Conservation (phyloP, 2,113 vertebrate genomes). For the Lophotis ruficrista region DNA sequence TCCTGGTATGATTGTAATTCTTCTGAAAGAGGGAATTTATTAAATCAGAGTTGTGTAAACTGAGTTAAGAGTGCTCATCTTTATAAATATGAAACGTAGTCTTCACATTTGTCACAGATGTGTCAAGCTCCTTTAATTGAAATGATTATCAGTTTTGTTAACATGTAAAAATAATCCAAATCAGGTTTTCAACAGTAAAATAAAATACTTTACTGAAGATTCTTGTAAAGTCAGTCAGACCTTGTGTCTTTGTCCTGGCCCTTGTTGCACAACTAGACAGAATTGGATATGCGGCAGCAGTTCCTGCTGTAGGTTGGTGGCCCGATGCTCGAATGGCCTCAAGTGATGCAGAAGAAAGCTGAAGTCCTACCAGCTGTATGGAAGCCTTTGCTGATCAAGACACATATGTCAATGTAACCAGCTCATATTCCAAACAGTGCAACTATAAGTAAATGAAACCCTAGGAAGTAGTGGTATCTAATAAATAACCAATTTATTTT, state of each 20-base stretch:
- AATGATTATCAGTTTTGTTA: neutral
- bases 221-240: neutral
- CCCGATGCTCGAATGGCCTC: slow-evolving; percentile 68
- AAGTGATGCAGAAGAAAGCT: slow-evolving; percentile 65
- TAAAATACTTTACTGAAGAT: neutral
- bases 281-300: slow-evolving; percentile 22
- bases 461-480: neutral
- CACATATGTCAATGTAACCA: neutral
- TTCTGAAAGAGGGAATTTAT: neutral
- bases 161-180: neutral
- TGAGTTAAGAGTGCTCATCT: neutral
- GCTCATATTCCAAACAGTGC: neutral
- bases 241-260: neutral
- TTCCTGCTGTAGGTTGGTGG: slow-evolving; percentile 59
- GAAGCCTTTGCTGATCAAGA: neutral
- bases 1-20: neutral
- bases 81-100: neutral
- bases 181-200: neutral
- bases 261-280: slow-evolving; percentile 40
- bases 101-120: neutral
- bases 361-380: slow-evolving; percentile 68
- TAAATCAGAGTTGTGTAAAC: neutral
- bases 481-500: neutral
- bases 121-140: neutral
- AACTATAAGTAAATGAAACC: neutral